Evolutionary conservation across 2,113 vertebrate species (phyloP).

Genomic region (Willisornis vidua): DNA sequence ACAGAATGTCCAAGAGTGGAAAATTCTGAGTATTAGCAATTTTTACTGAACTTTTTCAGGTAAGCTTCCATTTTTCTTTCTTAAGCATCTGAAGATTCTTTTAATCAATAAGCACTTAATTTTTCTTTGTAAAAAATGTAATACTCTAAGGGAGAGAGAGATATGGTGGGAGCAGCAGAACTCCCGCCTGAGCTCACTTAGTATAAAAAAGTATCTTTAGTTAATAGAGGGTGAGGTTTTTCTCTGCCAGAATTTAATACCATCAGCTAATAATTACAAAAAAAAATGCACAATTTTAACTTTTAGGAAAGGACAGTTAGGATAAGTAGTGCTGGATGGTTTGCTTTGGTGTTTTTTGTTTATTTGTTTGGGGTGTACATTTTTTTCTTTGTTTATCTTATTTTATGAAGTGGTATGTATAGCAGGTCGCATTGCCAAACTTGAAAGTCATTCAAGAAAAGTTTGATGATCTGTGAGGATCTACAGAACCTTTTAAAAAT

Average conservation of each 20-base stretch:
- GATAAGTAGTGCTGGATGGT: neutral
- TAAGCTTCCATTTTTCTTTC: neutral
- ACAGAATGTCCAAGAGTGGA: neutral
- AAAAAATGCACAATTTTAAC: neutral
- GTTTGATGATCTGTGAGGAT: neutral
- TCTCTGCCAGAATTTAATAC: neutral
- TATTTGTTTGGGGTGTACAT: rapidly evolving
- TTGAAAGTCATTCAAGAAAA: neutral
- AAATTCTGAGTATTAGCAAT: neutral
- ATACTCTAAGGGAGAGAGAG: neutral
- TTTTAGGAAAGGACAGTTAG: neutral
- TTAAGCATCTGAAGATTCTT: neutral
- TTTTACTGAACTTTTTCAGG: neutral
- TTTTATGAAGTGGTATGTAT: neutral
- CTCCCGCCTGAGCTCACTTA: neutral
- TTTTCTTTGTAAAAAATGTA: neutral
- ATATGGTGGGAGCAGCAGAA: neutral
- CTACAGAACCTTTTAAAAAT: neutral
- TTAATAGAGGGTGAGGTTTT: neutral
- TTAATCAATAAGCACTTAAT: neutral
- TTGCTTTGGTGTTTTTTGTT: neutral
- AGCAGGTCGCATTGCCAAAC: neutral
- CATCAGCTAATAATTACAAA: neutral
- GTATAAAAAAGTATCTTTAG: neutral
- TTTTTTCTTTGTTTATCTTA: neutral